Evolutionary conservation across 2,113 vertebrate species (phyloP).

Genomic region (Tupaia chinensis): DNA sequence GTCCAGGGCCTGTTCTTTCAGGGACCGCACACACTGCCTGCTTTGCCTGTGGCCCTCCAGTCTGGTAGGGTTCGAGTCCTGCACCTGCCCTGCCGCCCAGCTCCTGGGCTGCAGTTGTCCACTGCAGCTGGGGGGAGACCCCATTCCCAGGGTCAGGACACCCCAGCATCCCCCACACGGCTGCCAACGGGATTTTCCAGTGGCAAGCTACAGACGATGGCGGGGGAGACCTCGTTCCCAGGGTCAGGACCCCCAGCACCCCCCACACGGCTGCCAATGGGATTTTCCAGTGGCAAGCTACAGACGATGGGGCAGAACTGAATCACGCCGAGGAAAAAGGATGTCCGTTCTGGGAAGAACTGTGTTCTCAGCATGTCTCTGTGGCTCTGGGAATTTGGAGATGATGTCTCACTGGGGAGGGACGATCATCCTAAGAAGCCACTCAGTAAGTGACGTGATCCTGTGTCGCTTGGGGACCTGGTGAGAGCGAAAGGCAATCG

Average conservation of each 20-base stretch:
- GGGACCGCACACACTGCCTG: accelerated
- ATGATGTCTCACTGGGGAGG: neutral
- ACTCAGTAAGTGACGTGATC: neutral
- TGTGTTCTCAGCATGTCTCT: neutral
- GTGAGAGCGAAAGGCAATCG: neutral
- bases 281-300: neutral
- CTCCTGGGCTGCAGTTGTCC: neutral
- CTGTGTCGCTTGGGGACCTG: neutral
- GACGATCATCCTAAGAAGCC: neutral
- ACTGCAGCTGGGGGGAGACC: neutral
- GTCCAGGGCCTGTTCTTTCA: neutral
- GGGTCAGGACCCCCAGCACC: neutral
- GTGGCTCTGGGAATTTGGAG: neutral
- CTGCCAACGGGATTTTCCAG: neutral
- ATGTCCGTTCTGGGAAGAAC: neutral
- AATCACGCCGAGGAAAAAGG: neutral
- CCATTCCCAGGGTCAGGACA: neutral
- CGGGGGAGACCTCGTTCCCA: neutral
- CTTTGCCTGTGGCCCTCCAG: accelerated
- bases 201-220: neutral
- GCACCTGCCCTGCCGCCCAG: neutral
- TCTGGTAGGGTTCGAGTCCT: neutral
- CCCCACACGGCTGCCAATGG: neutral
- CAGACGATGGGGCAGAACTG: neutral
- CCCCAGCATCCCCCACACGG: neutral